Evolutionary conservation across 2,797 vertebrate species (phyloP).

Genomic region (Coendou prehensilis): DNA sequence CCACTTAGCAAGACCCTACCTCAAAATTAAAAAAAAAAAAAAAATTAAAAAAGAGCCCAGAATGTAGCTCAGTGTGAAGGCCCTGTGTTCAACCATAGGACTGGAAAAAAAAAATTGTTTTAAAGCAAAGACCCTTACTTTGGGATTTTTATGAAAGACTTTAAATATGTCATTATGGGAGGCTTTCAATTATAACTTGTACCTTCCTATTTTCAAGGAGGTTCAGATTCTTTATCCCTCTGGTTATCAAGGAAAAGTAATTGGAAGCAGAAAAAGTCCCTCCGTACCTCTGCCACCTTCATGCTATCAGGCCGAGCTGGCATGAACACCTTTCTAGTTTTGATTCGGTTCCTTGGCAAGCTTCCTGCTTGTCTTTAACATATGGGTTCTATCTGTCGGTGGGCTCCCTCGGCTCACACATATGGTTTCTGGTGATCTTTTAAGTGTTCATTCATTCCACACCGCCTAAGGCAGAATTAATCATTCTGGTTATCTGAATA

Average conservation of each 20-base stretch:
- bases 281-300: neutral
- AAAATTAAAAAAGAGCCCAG: neutral
- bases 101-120: neutral
- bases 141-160: neutral
- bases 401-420: neutral
- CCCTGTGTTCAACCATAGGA: neutral
- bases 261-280: neutral
- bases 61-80: neutral
- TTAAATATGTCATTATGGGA: neutral
- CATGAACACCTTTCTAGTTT: neutral
- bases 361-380: constrained; percentile 17
- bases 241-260: constrained; percentile 4
- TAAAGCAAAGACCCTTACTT: neutral
- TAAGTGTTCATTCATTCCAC: constrained; percentile 41
- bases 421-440: constrained; percentile 13
- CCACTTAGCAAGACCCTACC: too few relatives aligned
- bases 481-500: neutral
- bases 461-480: constrained; percentile 22
- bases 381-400: neutral
- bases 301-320: neutral
- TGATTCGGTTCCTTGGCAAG: neutral
- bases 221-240: neutral
- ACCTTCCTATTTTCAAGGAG: constrained; percentile 4
- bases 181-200: neutral
- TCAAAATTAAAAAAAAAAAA: neutral